Evolutionary conservation across 2,888 invertebrate genomes (phyloP).

Genomic region (Athalia cordata): DNA sequence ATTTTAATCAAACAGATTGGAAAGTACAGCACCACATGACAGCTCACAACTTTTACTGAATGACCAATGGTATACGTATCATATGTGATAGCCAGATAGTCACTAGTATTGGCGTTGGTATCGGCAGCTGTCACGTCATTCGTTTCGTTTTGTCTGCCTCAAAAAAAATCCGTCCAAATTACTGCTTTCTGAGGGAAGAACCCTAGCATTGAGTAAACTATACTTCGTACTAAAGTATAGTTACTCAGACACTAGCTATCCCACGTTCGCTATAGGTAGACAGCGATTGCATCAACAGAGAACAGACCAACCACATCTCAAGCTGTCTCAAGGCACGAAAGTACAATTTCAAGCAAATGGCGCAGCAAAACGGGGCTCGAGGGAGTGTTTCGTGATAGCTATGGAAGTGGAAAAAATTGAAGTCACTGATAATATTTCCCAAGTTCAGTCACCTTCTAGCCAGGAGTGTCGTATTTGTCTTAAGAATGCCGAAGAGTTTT

Average conservation of each 20-base stretch:
- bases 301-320: not conserved
- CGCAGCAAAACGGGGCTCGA: conserved; percentile 43
- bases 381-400: conserved; percentile 45
- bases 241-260: not conserved
- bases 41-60: conserved; percentile 40
- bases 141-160: not conserved
- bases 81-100: not conserved
- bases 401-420: conserved; percentile 59
- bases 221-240: too few species aligned
- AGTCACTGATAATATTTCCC: conserved; percentile 35
- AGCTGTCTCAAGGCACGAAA: not conserved
- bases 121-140: not conserved
- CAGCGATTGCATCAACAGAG: not conserved
- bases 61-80: conserved; percentile 16
- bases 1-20: conserved; percentile 43
- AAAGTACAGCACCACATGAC: conserved; percentile 59
- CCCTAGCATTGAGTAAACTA: too few species aligned
- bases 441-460: conserved; percentile 49
- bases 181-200: not conserved
- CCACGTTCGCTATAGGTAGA: not conserved
- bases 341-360: conserved; percentile 36
- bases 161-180: not conserved
- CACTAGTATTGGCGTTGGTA: too few species aligned
- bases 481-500: conserved; percentile 57
- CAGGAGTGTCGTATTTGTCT: conserved; percentile 64